Conservation (phyloP, 2,888 invertebrate species). For the Spodoptera exigua region DNA sequence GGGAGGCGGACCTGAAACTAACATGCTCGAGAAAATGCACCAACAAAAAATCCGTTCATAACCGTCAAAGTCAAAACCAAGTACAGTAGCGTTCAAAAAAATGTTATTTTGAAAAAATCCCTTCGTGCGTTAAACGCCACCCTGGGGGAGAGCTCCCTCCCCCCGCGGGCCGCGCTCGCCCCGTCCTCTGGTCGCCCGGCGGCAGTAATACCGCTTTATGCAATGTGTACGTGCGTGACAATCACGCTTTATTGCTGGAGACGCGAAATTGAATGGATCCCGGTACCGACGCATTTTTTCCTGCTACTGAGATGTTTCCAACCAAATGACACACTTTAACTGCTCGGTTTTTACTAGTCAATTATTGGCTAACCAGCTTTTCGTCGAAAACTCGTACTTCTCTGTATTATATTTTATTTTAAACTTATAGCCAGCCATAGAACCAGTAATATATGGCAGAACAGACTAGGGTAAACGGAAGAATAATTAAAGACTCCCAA, state of each 20-base stretch:
- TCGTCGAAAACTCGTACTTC: too few species aligned
- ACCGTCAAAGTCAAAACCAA: conserved; percentile 60
- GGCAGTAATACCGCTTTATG: conserved; percentile 76
- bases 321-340: conserved; percentile 21
- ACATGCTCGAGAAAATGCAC: conserved; percentile 14
- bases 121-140: conserved; percentile 79
- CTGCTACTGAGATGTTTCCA: conserved; percentile 44
- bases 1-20: background rate
- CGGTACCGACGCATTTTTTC: conserved; percentile 58
- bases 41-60: conserved; percentile 39
- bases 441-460: too few species aligned
- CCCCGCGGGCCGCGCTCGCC: conserved; percentile 23
- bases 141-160: conserved; percentile 51
- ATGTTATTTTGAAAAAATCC: conserved; percentile 76
- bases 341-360: conserved; percentile 15
- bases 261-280: conserved; percentile 82
- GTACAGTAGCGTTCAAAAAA: conserved; percentile 61
- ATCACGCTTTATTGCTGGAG: conserved; percentile 83
- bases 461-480: too few species aligned
- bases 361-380: too few species aligned
- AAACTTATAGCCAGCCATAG: too few species aligned
- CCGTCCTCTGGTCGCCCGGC: conserved; percentile 35
- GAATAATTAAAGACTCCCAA: too few species aligned
- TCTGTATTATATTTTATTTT: too few species aligned
- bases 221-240: conserved; percentile 88